Evolutionary conservation across 1,140 invertebrate genomes (phyloP).

Genomic region (Drosophila bocki): DNA sequence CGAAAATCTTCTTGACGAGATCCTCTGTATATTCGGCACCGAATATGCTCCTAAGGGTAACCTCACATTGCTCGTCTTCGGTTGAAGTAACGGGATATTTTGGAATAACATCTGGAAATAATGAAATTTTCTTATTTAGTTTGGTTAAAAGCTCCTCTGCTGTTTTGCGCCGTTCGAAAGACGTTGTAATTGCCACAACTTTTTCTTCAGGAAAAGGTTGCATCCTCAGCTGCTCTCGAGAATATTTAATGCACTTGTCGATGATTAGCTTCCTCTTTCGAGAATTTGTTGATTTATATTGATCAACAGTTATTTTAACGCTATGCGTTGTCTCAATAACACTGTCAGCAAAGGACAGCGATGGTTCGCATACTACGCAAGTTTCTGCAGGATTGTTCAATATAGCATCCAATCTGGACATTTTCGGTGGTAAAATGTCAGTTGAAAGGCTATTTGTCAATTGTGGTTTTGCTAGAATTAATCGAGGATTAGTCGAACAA

Average conservation of each 20-base stretch:
- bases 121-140: constrained; percentile 8
- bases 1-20: constrained; percentile 40
- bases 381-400: not conserved
- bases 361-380: not conserved
- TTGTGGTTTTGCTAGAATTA: constrained; percentile 43
- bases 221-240: constrained; percentile 7
- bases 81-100: not conserved
- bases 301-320: not conserved
- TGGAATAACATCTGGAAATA: constrained; percentile 8
- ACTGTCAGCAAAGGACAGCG: not conserved
- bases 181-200: not conserved
- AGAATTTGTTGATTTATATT: not conserved
- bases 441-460: not conserved
- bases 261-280: constrained; percentile 22
- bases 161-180: not conserved
- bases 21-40: constrained; percentile 23
- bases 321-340: not conserved
- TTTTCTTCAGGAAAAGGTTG: not conserved
- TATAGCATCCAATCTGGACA: constrained; percentile 33
- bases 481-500: not conserved
- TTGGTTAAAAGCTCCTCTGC: constrained; percentile 1
- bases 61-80: constrained; percentile 22
- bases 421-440: constrained; percentile 51
- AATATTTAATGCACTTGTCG: constrained; percentile 46
- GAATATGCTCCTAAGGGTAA: constrained; percentile 30